Evolutionary conservation across 2,888 invertebrate species (phyloP).

Genomic region (Ashinkailepas kermadecensis): DNA sequence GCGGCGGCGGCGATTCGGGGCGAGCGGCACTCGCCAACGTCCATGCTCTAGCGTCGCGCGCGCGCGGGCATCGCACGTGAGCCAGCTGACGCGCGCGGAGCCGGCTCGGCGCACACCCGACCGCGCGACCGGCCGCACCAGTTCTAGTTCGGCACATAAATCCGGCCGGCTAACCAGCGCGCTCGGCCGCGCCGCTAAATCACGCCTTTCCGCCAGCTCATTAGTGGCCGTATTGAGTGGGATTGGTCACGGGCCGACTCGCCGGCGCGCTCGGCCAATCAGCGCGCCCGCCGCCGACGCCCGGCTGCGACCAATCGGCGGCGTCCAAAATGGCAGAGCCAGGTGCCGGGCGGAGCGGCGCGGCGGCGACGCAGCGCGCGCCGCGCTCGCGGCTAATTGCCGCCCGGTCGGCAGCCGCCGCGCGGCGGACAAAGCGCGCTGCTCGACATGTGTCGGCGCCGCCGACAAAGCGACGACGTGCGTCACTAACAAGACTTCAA

Average conservation of each 20-base stretch:
- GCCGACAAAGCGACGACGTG: background rate
- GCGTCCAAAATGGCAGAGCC: conserved; percentile 16
- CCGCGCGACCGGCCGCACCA: background rate
- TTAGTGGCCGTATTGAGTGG: conserved; percentile 18
- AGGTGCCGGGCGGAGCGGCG: background rate
- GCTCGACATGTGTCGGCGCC: background rate
- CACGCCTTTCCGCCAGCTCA: conserved; percentile 24
- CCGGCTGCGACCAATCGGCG: background rate
- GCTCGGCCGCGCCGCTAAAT: background rate
- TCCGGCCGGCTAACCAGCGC: background rate
- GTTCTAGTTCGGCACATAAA: conserved; percentile 9
- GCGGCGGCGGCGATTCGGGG: conserved; percentile 40
- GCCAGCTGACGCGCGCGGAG: background rate
- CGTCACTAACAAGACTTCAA: conserved; percentile 6
- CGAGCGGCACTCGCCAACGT: conserved; percentile 5
- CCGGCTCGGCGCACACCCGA: background rate
- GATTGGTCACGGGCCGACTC: conserved; percentile 17
- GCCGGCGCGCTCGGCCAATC: background rate
- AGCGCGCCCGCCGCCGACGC: background rate
- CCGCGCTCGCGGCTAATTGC: background rate
- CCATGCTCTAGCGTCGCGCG: conserved; percentile 15
- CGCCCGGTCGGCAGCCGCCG: background rate
- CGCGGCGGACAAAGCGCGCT: background rate
- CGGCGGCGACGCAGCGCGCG: background rate
- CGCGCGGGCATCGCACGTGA: background rate